Base-by-base conservation (phyloP, 92 coral and sea anemone species). In the Epizoanthus ramosus region DNA sequence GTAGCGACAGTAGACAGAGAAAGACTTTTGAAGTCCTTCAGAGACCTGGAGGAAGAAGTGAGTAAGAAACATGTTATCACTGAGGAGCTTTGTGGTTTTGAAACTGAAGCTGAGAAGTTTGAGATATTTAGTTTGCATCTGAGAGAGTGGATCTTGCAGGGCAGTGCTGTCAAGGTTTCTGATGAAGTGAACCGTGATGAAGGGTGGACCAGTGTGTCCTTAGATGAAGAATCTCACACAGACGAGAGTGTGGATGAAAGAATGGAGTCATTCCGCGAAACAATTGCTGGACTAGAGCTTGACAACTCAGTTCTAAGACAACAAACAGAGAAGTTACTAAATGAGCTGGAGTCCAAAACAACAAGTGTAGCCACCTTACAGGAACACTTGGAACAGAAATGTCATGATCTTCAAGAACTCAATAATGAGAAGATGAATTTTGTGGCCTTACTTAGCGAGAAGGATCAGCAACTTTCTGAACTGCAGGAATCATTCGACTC, bases 401-500 rank as follows among this genome's bases (percentile, higher is more conserved):
- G 86, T 74, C 73, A 17, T 8, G 90, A 92, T 37, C 86, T 94
- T n/a, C 79, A 75, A 25, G 85, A 68, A 69, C 80, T 94, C 23
- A 79, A 71, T 28, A 52, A 81, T 31, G 94, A 88, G 59, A 94
- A 88, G 71, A 86, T 74, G 16, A 80, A 63, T 52, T 79, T 96
- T 72, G 75, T 96, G 80, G 81, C 70, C 13, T 87, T 90, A 92
- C 90, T 96, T 33, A 90, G 86, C 50, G 98, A 94, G 63, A 84
- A 93, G 45, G 99, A 96, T 68, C 86, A 84, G 41, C 86, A 88
- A 67, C 85, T 96, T 24, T 68, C 81, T n/a, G 98, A 96, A 63
- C 85, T 96, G n/a, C 94, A 96, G 75, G 98, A 94, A 25, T 79
- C 91, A 25, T 90, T 85, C 69, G 93, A 94, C 23, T 86, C 93